A percentile compares a stretch with the other conserved stretches of the same genome.
phyloP scores from a whole-genome alignment of 2,113 vertebrate species.

The Hemiscyllium ocellatum region DNA sequence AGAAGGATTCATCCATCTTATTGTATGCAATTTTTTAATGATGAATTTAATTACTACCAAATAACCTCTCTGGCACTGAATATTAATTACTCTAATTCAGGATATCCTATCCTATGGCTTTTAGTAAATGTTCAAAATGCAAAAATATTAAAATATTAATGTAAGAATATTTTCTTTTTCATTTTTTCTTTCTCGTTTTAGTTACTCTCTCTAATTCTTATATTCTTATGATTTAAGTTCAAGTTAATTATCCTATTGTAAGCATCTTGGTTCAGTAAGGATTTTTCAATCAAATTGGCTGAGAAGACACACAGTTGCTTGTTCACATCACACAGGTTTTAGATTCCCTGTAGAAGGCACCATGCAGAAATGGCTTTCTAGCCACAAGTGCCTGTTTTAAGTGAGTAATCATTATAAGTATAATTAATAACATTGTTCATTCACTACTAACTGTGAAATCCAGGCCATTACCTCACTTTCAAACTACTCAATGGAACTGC shows the following conservation, averaged over 20 bases:
- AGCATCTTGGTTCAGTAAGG: not conserved
- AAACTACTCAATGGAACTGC: too few species aligned
- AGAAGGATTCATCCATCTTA: not conserved
- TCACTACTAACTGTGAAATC: not conserved
- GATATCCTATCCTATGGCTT: not conserved
- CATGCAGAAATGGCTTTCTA: not conserved
- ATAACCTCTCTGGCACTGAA: not conserved
- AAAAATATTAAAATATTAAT: not conserved
- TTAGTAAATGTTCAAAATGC: not conserved
- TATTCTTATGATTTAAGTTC: too few species aligned
- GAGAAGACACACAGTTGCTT: not conserved
- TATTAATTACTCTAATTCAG: not conserved
- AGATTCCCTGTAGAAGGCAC: not conserved
- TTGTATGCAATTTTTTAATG: not conserved
- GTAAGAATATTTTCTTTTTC: not conserved
- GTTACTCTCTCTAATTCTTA: not conserved
- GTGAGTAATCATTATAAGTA: not conserved
- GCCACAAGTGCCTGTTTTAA: not conserved
- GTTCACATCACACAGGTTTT: not conserved
- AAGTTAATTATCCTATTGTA: not conserved
- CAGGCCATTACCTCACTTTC: too few species aligned
- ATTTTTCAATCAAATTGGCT: not conserved
- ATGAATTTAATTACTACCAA: not conserved
- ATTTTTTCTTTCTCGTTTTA: not conserved
- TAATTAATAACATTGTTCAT: not conserved